A percentile compares a stretch with the other conserved stretches of the same genome.
phyloP scores from a whole-genome alignment of 1,140 invertebrate genomes.

The Samia ricini region DNA sequence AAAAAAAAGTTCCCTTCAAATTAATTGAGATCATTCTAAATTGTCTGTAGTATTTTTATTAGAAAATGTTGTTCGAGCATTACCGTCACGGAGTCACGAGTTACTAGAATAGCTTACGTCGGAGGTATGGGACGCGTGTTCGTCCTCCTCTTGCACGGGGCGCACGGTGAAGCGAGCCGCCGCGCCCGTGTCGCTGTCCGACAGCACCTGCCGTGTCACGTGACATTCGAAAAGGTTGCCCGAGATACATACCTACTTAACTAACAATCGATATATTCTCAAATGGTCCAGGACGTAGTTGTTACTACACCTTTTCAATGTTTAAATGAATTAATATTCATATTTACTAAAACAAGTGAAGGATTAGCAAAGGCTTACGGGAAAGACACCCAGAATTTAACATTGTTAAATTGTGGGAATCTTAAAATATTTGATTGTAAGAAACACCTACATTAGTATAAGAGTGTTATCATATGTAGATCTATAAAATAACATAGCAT shows the following conservation, averaged over 20 bases:
- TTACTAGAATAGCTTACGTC: slow-evolving; percentile 57
- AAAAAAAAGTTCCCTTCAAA: too few species aligned
- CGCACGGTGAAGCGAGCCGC: slow-evolving; percentile 64
- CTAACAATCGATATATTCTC: background rate
- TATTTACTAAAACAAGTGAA: too few species aligned
- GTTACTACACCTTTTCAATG: background rate
- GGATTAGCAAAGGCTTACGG: too few species aligned
- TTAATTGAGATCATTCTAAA: too few species aligned
- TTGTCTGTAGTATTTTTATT: too few species aligned
- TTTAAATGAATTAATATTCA: too few species aligned
- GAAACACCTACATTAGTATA: background rate
- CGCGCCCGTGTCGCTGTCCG: slow-evolving; percentile 67
- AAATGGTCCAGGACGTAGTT: background rate
- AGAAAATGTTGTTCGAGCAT: slow-evolving; percentile 2
- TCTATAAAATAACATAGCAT: too few species aligned
- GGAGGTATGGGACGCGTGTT: slow-evolving; percentile 60
- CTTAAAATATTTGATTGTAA: background rate
- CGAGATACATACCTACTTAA: too few species aligned
- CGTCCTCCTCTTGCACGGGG: slow-evolving; percentile 71
- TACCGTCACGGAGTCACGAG: slow-evolving; percentile 17
- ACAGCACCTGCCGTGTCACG: slow-evolving; percentile 63
- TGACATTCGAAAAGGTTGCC: background rate
- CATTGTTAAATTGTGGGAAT: too few species aligned
- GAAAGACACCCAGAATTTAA: background rate
- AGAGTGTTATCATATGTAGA: background rate